Conservation (phyloP, 64 coral and sea anemone species). For the Platygyra sinensis region DNA sequence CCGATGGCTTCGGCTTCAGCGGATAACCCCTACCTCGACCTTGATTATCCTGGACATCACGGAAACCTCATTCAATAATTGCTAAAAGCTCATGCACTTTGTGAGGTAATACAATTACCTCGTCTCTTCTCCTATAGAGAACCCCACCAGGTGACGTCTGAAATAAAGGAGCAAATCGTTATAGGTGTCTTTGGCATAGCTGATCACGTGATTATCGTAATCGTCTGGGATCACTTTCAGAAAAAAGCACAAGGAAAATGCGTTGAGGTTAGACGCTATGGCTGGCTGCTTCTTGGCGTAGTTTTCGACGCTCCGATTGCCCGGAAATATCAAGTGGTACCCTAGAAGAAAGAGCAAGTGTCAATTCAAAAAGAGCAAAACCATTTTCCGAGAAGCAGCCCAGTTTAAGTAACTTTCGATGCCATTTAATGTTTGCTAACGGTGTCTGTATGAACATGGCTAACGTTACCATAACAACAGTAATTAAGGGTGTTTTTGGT, state of each 20-base stretch:
- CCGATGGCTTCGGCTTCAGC: too few relatives aligned
- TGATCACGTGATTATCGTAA: neutral
- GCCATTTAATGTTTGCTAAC: too few relatives aligned
- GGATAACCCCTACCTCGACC: too few relatives aligned
- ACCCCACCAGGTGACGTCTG: neutral
- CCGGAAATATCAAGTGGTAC: neutral
- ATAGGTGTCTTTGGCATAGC: neutral
- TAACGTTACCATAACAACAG: too few relatives aligned
- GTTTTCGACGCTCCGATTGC: neutral
- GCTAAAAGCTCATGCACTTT: too few relatives aligned
- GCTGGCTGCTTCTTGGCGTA: neutral
- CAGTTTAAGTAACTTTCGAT: too few relatives aligned
- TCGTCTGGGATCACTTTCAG: neutral
- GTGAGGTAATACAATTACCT: too few relatives aligned
- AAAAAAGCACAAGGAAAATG: neutral
- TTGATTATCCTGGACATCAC: too few relatives aligned
- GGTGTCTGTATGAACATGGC: too few relatives aligned
- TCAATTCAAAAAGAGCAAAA: neutral
- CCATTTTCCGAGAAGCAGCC: neutral
- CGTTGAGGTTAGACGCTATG: neutral
- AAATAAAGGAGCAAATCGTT: neutral
- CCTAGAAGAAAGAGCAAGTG: neutral
- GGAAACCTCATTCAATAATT: too few relatives aligned
- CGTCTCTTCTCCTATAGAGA: neutral
- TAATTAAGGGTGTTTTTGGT: too few relatives aligned